phyloP scores from a whole-genome alignment of 2,888 invertebrate genomes.

The Eustalomyia histrio region DNA sequence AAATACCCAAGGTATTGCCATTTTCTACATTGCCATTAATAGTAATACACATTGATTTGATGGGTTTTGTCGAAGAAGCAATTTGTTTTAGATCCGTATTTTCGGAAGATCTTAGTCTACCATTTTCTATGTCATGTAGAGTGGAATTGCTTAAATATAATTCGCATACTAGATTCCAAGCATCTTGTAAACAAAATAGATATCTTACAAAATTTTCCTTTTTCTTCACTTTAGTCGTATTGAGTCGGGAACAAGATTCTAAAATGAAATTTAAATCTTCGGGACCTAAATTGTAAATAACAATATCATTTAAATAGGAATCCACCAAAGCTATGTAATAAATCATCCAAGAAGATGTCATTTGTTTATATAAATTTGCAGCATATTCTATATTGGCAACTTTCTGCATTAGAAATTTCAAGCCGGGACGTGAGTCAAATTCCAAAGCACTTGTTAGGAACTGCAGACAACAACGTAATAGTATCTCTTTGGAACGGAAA shows the following conservation, averaged over 20 bases:
- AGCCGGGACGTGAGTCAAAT: conserved; percentile 93
- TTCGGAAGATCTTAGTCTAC: conserved; percentile 68
- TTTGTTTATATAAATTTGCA: conserved; percentile 94
- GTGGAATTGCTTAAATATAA: conserved; percentile 81
- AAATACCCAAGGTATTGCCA: conserved; percentile 66
- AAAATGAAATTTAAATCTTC: conserved; percentile 84
- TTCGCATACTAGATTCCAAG: conserved; percentile 83
- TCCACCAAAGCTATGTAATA: conserved; percentile 93
- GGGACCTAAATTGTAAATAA: conserved; percentile 83
- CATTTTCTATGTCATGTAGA: conserved; percentile 77
- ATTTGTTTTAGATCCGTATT: conserved; percentile 64
- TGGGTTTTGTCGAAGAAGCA: conserved; percentile 64
- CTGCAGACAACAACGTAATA: conserved; percentile 88
- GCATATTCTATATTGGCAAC: conserved; percentile 92
- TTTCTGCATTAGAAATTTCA: conserved; percentile 96
- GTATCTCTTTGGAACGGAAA: conserved; percentile 82
- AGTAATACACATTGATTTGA: conserved; percentile 72
- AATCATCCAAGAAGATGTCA: conserved; percentile 94
- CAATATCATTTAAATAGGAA: conserved; percentile 87
- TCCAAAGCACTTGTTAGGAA: conserved; percentile 91
- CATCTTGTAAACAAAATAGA: conserved; percentile 83
- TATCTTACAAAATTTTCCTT: conserved; percentile 83
- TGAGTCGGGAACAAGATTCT: conserved; percentile 82
- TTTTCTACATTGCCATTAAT: conserved; percentile 71
- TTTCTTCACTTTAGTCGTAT: conserved; percentile 80